Conservation (phyloP, 53 echinoderm and acorn worm species). For the Astropecten irregularis region DNA sequence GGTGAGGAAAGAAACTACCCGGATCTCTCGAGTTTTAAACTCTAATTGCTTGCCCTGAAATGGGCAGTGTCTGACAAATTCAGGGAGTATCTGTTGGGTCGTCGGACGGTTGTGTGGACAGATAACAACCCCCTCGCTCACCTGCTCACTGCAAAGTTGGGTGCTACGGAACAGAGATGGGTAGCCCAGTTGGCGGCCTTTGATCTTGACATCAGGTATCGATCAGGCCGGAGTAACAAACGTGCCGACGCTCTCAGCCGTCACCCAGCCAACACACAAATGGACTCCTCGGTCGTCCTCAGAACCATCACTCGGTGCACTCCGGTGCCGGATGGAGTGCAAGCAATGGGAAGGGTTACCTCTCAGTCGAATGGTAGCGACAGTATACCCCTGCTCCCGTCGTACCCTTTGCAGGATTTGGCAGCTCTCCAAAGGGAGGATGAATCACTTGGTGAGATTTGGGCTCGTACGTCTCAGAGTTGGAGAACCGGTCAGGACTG, state of each 20-base stretch:
- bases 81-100: conserved; percentile 24
- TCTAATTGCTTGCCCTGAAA: conserved; percentile 45
- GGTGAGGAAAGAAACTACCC: conserved; percentile 23
- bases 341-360: too few species aligned
- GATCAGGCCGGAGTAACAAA: conserved; percentile 27
- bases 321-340: too few species aligned
- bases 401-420: background rate
- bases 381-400: background rate
- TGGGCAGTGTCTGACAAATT: conserved; percentile 62
- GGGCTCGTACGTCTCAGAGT: background rate
- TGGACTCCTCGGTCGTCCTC: background rate
- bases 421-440: background rate
- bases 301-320: background rate
- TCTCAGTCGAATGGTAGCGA: too few species aligned
- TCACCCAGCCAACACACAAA: background rate
- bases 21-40: conserved; percentile 40
- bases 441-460: background rate
- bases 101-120: conserved; percentile 40
- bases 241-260: conserved; percentile 51
- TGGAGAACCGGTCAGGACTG: background rate
- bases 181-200: conserved; percentile 41
- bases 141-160: conserved; percentile 48
- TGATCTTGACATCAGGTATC: conserved; percentile 46
- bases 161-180: conserved; percentile 63
- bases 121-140: conserved; percentile 71